Percentiles rank a stretch among this genome's conserved stretches.
These are phyloP conservation scores for Echiichthys vipera DNA, from an alignment of 2,797 vertebrate species.

Conservation along the genomic window DNA sequence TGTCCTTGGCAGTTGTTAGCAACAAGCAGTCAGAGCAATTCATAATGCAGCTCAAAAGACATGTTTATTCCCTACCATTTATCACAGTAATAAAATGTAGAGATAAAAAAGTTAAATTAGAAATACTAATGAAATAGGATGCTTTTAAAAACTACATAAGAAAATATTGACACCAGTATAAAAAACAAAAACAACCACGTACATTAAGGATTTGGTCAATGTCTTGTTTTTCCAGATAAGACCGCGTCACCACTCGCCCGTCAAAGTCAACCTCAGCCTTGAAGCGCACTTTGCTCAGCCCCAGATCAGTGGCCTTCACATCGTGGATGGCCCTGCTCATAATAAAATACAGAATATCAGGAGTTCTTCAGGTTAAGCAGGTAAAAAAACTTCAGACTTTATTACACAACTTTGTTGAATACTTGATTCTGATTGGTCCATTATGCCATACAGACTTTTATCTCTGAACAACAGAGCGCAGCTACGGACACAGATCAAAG, in stretches of 20 bases:
- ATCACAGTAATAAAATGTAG: not conserved
- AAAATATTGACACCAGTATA: not conserved
- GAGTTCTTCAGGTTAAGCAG: not conserved
- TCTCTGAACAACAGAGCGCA: too few species aligned
- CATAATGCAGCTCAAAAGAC: not conserved
- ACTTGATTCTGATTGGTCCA: too few species aligned
- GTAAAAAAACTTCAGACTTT: not conserved
- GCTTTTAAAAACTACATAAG: not conserved
- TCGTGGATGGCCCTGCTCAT: slow-evolving; percentile 95
- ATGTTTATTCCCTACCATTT: too few species aligned
- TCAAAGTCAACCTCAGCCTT: slow-evolving; percentile 99
- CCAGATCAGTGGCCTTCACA: slow-evolving; percentile 98
- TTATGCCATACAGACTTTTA: too few species aligned
- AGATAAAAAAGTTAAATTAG: not conserved
- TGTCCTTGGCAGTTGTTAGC: not conserved
- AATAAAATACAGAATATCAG: slow-evolving; percentile 3
- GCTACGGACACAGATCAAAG: too few species aligned
- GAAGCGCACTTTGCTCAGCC: slow-evolving; percentile 97
- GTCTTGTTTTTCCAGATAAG: slow-evolving; percentile 98
- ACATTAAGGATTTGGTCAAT: slow-evolving; percentile 95
- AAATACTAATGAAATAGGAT: not conserved
- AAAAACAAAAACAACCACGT: slow-evolving; percentile 61
- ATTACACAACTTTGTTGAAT: too few species aligned
- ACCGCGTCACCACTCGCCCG: slow-evolving; percentile 96
- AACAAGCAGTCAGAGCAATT: not conserved